Base-by-base conservation (phyloP, 2,888 invertebrate genomes). In the Scaptodrosophila latifasciaeformis region DNA sequence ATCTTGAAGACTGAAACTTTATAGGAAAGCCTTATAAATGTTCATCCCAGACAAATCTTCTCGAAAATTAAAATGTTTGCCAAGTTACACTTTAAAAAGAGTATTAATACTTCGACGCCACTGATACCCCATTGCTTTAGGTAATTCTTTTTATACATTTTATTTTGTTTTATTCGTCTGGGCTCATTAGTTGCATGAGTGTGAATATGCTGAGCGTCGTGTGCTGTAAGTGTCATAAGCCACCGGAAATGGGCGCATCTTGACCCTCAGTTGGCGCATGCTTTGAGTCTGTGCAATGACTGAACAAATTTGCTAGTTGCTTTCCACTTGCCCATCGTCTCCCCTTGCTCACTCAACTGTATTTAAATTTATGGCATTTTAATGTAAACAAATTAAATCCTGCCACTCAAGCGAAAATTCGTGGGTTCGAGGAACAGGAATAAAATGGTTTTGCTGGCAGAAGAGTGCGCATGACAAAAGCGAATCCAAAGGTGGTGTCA, bases 131-230 rank as follows among this genome's bases (percentile, higher is more conserved):
- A 62, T 66, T 72, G 54, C 47, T 66, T 55, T 58, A 58, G 60
- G 24, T 46, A 9, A 5, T 13, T 46, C 12, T 19, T 27, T 30
- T 13, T 40, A 27, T 18, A 2, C 76, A 72, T 78, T 77, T 75
- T 68, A 78, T 78, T 76, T 76, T 67, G 65, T 69, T 71, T 71
- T 68, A 78, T 71, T 78, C n/a, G n/a, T n/a, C n/a, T n/a, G n/a
- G 7, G 72, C 79, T 79, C 79, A 76, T 78, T 76, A 75, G 67
- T 54, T 47, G 67, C 67, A 69, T 72, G 76, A 72, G 72, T 75
- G 79, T 72, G 72, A 78, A 76, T 66, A 78, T 66, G 72, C 19
- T 45, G 31, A 12, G n/a, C 21, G 39, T 67, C 71, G 70, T 69
- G 71, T 77, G 74, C 75, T 71, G 56, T 19, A 21, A 49, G 46